A percentile compares a stretch with the other conserved stretches of the same genome.
Conservation (phyloP, 1,140 invertebrate species). For the Ostrea edulis region DNA sequence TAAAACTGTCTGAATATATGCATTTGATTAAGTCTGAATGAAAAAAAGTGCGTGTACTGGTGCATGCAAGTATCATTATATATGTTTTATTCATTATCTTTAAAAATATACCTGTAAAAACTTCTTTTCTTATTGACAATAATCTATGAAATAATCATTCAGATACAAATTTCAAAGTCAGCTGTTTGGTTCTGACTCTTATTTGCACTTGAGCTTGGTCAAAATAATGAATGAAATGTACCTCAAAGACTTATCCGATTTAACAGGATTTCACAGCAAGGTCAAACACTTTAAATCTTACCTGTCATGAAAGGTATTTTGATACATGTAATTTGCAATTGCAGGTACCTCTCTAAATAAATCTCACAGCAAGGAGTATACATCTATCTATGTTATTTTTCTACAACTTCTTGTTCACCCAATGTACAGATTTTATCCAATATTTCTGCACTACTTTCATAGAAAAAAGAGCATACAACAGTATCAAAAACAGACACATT, state of each 20-base stretch:
- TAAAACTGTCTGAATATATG: slow-evolving; percentile 27
- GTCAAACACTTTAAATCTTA: not conserved
- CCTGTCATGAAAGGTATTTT: not conserved
- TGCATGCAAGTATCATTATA: not conserved
- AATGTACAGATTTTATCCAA: not conserved
- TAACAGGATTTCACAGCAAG: not conserved
- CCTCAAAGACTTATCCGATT: not conserved
- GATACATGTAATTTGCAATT: no score
- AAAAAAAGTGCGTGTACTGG: not conserved
- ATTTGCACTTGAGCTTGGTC: no score
- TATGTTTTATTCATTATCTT: slow-evolving; percentile 13
- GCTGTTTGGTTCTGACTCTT: no score
- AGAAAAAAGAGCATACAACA: not conserved
- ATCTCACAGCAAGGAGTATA: not conserved
- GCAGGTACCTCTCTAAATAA: no score
- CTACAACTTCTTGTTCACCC: not conserved
- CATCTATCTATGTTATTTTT: not conserved
- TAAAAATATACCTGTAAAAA: not conserved
- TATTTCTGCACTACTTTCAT: not conserved
- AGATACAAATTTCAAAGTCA: no score
- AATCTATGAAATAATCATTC: not conserved
- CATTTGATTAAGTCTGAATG: slow-evolving; percentile 30
- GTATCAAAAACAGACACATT: not conserved
- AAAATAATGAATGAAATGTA: not conserved
- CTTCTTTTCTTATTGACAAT: not conserved